Conservation (phyloP, 2,113 vertebrate genomes). For the Vombatus ursinus region DNA sequence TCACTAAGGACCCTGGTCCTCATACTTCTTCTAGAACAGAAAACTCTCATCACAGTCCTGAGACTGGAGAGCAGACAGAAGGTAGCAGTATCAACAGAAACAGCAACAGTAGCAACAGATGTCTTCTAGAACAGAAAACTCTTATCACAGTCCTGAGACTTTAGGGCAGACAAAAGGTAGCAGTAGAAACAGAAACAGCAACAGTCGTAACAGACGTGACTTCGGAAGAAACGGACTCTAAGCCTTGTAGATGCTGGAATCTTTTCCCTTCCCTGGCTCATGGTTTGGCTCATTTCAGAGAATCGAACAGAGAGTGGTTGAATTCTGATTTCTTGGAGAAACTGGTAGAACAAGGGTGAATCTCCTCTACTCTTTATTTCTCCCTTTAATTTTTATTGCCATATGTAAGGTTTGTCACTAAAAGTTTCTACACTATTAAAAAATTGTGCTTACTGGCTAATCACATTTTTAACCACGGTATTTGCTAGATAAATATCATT, state of each 20-base stretch:
- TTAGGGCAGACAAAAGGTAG: too few species aligned
- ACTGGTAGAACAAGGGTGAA: not conserved
- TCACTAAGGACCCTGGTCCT: too few species aligned
- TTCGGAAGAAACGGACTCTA: not conserved
- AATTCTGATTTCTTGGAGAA: not conserved
- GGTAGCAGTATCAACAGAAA: too few species aligned
- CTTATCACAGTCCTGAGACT: too few species aligned
- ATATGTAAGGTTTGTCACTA: not conserved
- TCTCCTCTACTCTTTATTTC: not conserved
- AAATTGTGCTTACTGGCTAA: not conserved
- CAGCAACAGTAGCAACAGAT: too few species aligned
- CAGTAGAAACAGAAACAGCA: too few species aligned
- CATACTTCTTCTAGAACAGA: too few species aligned
- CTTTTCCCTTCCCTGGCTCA: not conserved
- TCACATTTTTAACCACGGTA: not conserved
- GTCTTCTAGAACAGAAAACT: too few species aligned
- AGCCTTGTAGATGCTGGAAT: not conserved
- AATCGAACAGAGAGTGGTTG: not conserved
- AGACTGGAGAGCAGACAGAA: too few species aligned
- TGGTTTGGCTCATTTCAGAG: too few species aligned
- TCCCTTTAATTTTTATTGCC: not conserved
- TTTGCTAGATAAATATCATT: not conserved
- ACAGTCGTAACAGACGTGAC: too few species aligned
- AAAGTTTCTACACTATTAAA: not conserved
- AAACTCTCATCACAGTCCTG: too few species aligned